Base-by-base conservation (phyloP, 2,113 vertebrate genomes). In the Raja brachyura region DNA sequence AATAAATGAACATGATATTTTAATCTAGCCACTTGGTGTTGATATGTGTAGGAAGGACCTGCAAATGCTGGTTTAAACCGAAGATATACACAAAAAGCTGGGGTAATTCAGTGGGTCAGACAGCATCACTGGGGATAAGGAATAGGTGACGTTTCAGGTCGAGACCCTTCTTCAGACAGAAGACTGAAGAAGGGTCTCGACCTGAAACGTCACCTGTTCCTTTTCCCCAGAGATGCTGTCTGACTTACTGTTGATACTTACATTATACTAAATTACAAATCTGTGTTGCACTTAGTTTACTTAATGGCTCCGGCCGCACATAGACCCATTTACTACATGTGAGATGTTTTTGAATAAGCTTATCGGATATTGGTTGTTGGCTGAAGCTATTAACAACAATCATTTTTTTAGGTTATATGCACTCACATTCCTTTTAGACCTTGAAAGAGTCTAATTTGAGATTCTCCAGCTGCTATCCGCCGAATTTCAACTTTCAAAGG, bases 401-500 rank as follows among this genome's bases (percentile, higher is more conserved):
- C 14, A 25, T 48, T 31, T 70, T 48, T 70, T 70, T 20, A 39
- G 33, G 9, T 70, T 18, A 18, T 22, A 3, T 90, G 33, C n/a
- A 48, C 33, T 14, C 28, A 39, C 31, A 14, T 70, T 70, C 33
- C 66, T 10, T 90, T 39, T 90, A 25, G 18, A 33, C 66, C 5
- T 33, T 68, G 33, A 20, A 59, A 33, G 31, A 54, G 66, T 74
- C 22, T 48, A 74, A 74, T 73, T 92, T 73, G 66, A 74, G 28
- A 16, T 73, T 39, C 39, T 54, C 20, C 18, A 73, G 20, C 63
- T 74, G 68, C 22, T n/a, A 48, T 25, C 22, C 54, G 90, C 28
- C 90, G 28, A 73, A 92, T 73, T 88, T 39, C 54, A 73, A 92
- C 39, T 73, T 92, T 39, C 48, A 18, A 92, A 74, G 66, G 66